Evolutionary conservation across 2,113 vertebrate species (phyloP).

Genomic region (Ptilonorhynchus violaceus): DNA sequence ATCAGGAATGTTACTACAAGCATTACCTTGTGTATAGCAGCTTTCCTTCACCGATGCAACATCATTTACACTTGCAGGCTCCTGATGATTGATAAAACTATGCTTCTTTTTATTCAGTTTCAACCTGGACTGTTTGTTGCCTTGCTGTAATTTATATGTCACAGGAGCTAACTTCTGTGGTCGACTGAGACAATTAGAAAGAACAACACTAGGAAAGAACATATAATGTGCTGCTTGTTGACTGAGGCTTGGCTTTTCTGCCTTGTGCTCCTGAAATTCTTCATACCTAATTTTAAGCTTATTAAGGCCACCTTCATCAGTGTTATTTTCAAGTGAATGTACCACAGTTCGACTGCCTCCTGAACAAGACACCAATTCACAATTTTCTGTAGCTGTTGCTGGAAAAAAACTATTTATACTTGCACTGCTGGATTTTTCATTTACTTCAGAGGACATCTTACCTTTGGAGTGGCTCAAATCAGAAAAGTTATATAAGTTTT

Average conservation of each 20-base stretch:
- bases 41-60: constrained; percentile 67
- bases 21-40: constrained; percentile 69
- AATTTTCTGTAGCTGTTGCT: constrained; percentile 72
- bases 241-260: constrained; percentile 87
- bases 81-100: constrained; percentile 65
- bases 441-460: constrained; percentile 80
- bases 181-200: constrained; percentile 94
- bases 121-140: constrained; percentile 81
- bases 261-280: constrained; percentile 96
- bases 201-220: constrained; percentile 97
- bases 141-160: constrained; percentile 78
- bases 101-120: constrained; percentile 85
- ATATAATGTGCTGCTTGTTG: constrained; percentile 97
- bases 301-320: constrained; percentile 84
- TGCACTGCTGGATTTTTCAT: constrained; percentile 78
- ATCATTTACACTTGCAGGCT: constrained; percentile 57
- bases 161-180: constrained; percentile 83
- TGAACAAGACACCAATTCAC: constrained; percentile 73
- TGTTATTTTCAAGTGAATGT: constrained; percentile 74
- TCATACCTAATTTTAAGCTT: constrained; percentile 97
- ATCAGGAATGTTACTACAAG: constrained; percentile 68
- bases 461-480: constrained; percentile 83
- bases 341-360: constrained; percentile 71
- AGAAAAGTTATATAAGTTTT: constrained; percentile 85
- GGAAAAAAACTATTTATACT: constrained; percentile 70